phyloP scores from a whole-genome alignment of 2,797 vertebrate genomes.

The Chelidonichthys spinosus region DNA sequence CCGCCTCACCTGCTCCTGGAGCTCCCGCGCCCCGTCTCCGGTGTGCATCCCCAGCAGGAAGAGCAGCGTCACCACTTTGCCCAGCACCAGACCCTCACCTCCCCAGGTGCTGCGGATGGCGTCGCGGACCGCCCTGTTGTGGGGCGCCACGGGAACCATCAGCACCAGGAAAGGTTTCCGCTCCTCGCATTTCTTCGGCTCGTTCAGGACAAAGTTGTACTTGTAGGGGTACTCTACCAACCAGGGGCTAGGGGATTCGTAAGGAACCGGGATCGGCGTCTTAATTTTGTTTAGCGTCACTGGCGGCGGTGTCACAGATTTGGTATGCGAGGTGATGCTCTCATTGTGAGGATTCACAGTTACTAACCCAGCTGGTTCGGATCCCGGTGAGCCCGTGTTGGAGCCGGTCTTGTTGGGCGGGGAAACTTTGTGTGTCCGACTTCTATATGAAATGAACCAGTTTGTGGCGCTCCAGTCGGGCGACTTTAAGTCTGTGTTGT shows the following conservation, averaged over 20 bases:
- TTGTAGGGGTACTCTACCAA: slow-evolving; percentile 73
- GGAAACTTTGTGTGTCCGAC: fast-evolving
- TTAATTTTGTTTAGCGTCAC: not conserved
- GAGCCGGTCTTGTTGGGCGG: no score
- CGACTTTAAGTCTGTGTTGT: not conserved
- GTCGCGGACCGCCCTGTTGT: slow-evolving; percentile 11
- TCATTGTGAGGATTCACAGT: fast-evolving
- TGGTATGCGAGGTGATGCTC: fast-evolving
- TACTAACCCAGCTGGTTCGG: no score
- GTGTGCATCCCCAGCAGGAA: slow-evolving; percentile 76
- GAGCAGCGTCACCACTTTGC: slow-evolving; percentile 62
- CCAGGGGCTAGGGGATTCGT: slow-evolving; percentile 57
- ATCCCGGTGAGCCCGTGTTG: fast-evolving
- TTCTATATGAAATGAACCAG: not conserved
- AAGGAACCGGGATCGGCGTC: slow-evolving; percentile 4
- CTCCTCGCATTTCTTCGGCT: slow-evolving; percentile 61
- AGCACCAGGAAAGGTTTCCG: slow-evolving; percentile 78
- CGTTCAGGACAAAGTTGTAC: slow-evolving; percentile 76
- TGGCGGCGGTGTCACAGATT: not conserved
- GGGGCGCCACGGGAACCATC: slow-evolving; percentile 61
- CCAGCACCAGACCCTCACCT: slow-evolving; percentile 52
- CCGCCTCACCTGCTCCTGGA: slow-evolving; percentile 51
- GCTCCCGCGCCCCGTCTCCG: not conserved
- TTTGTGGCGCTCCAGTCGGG: slow-evolving; percentile 7
- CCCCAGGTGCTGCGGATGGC: slow-evolving; percentile 84